A percentile compares a stretch with the other conserved stretches of the same genome.
Conservation (phyloP, 2,797 vertebrate species). For the Toxotes lorentzi region DNA sequence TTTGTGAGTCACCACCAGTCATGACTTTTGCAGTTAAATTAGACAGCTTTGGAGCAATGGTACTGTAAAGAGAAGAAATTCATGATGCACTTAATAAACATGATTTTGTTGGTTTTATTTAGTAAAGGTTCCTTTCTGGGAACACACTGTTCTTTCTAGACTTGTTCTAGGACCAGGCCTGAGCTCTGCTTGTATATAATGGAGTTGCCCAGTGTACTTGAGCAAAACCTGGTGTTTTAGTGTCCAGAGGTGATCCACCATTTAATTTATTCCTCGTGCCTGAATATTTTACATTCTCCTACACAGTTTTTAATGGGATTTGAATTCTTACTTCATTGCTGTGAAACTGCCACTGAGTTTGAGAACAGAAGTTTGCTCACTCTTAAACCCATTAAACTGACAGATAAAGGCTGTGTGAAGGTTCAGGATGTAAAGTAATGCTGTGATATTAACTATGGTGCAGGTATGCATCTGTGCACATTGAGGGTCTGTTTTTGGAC, state of each 20-base stretch:
- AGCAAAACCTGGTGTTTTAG: neutral
- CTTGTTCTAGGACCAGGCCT: conserved; percentile 44
- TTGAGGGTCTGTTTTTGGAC: neutral
- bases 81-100: conserved; percentile 21
- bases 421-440: conserved; percentile 6
- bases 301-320: conserved; percentile 32
- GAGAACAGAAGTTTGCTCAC: neutral
- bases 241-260: neutral
- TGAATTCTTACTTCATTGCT: conserved; percentile 16
- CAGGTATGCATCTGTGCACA: neutral
- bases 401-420: neutral
- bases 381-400: conserved; percentile 11
- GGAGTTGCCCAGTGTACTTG: conserved; percentile 8
- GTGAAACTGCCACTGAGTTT: conserved; percentile 1
- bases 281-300: conserved; percentile 54
- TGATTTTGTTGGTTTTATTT: conserved; percentile 39
- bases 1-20: conserved; percentile 54
- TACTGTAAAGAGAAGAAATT: conserved; percentile 8
- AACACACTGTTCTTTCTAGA: conserved; percentile 33
- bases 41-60: conserved; percentile 10
- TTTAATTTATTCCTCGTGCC: neutral
- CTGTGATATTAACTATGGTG: neutral
- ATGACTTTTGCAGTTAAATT: conserved; percentile 31
- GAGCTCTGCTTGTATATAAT: conserved; percentile 10
- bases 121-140: conserved; percentile 18